Base-by-base conservation (phyloP, 2,797 vertebrate genomes). In the Chromobotia macracanthus region DNA sequence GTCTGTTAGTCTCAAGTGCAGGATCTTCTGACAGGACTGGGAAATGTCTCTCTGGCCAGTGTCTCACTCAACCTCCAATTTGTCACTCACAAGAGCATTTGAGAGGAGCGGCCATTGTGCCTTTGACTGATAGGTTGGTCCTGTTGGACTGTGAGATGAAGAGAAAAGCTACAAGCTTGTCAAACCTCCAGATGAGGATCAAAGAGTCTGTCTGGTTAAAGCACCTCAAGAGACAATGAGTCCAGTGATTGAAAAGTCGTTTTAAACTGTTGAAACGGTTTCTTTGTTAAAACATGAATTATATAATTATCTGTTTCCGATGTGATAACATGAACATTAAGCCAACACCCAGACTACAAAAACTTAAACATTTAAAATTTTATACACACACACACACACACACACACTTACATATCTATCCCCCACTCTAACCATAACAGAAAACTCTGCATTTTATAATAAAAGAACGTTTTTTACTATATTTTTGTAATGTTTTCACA, bases 81-180 rank as follows among this genome's bases (percentile, higher is more conserved):
- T 90, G 86, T 90, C 87, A 83, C 76, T 84, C 80, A 82, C 28
- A 35, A 61, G 75, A 70, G 44, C 55, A 38, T 70, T 69, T 82
- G 81, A 89, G 86, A 75, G 76, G 74, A 79, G 78, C 44, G 80
- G 89, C 87, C 92, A 92, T 91, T 82, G 84, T 92, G 90, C 85
- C 19, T 69, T 83, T 79, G 87, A 89, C 15, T 87, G 88, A 86
- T 86, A 82, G 73, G 85, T 83, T 85, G 70, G 83, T 86, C 71
- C 83, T 75, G 67, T 60, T 87, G 87, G 89, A 87, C 85, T 82
- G 81, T 82, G 79, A 72, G 63, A 25, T 23, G 7, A 50, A 77
- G 53, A 77, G 12, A 19, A 58, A 68, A 60, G 64, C 53, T 16
- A 64, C 18, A 46, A 76, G 53, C n/a, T 46, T 3, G 6, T 56